phyloP scores from a whole-genome alignment of 2,797 vertebrate genomes.

The Darevskia nairensis region DNA sequence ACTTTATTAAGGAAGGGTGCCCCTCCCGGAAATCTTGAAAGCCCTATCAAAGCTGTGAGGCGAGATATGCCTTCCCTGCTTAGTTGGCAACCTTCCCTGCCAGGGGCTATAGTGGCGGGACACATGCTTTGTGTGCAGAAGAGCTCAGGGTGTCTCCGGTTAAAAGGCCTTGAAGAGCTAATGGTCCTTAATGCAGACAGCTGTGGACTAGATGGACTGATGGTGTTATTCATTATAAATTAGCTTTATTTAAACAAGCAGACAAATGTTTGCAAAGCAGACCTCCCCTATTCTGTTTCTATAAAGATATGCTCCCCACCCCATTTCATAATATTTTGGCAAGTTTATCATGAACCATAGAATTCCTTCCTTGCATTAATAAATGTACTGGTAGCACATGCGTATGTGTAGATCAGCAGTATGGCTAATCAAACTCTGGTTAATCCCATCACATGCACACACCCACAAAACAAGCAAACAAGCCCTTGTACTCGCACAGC shows the following conservation, averaged over 20 bases:
- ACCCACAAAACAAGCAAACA: neutral
- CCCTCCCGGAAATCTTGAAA: too few species aligned
- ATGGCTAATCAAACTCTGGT: neutral
- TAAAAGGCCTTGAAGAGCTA: neutral
- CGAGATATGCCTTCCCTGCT: neutral
- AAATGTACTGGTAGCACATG: neutral
- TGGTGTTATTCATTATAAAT: neutral
- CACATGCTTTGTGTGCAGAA: neutral
- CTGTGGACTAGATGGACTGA: neutral
- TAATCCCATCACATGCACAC: too few species aligned
- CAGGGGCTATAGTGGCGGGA: neutral
- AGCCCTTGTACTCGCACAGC: too few species aligned
- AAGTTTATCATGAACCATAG: neutral
- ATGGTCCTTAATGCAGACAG: neutral
- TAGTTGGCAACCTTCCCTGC: neutral
- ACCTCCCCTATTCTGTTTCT: neutral
- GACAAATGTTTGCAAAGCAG: too few species aligned
- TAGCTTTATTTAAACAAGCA: neutral
- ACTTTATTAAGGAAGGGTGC: too few species aligned
- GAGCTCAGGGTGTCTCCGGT: neutral
- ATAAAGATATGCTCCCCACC: neutral
- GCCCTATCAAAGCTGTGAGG: too few species aligned
- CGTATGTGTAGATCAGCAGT: neutral
- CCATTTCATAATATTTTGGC: neutral
- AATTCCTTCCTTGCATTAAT: neutral